These are phyloP conservation scores for Drosophila planitibia DNA, from an alignment of 2,888 invertebrate genomes.

Conservation along the genomic window DNA sequence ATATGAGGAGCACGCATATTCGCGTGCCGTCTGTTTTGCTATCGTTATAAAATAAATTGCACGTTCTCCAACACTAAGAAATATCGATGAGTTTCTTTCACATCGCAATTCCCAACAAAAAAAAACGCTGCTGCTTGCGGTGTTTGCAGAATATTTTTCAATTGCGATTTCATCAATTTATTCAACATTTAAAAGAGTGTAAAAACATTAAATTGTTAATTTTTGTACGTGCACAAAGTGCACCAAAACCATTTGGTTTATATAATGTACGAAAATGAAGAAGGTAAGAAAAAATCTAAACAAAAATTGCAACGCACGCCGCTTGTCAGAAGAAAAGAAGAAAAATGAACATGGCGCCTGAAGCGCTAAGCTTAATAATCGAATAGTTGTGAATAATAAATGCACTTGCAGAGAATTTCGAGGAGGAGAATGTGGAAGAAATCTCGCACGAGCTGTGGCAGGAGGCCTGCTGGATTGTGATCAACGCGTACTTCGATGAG, in stretches of 20 bases:
- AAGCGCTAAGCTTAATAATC: slow-evolving; percentile 20
- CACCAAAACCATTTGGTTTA: slow-evolving; percentile 41
- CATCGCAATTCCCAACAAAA: slow-evolving; percentile 35
- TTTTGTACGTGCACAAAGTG: slow-evolving; percentile 33
- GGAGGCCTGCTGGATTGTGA: slow-evolving; percentile 99
- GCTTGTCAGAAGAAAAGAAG: slow-evolving; percentile 50
- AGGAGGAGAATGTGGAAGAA: slow-evolving; percentile 96
- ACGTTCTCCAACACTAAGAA: neutral
- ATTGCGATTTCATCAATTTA: slow-evolving; percentile 29
- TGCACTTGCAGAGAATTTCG: slow-evolving; percentile 86
- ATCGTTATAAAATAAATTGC: neutral
- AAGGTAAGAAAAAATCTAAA: slow-evolving; percentile 72
- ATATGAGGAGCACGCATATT: neutral
- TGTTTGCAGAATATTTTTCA: slow-evolving; percentile 36
- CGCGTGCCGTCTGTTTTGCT: neutral
- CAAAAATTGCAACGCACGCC: slow-evolving; percentile 33
- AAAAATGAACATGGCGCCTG: slow-evolving; percentile 59
- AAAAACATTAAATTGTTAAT: neutral
- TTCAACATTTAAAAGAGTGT: neutral
- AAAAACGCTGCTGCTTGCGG: slow-evolving; percentile 53
- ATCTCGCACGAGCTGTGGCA: slow-evolving; percentile 99
- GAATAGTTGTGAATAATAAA: neutral
- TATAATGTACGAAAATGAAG: slow-evolving; percentile 85
- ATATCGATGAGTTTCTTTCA: neutral
- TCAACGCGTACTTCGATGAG: slow-evolving; percentile 99